Percentiles rank a stretch among this genome's conserved stretches.
Evolutionary conservation across 2,888 invertebrate genomes (phyloP).

Genomic region (Notodonta ziczac): DNA sequence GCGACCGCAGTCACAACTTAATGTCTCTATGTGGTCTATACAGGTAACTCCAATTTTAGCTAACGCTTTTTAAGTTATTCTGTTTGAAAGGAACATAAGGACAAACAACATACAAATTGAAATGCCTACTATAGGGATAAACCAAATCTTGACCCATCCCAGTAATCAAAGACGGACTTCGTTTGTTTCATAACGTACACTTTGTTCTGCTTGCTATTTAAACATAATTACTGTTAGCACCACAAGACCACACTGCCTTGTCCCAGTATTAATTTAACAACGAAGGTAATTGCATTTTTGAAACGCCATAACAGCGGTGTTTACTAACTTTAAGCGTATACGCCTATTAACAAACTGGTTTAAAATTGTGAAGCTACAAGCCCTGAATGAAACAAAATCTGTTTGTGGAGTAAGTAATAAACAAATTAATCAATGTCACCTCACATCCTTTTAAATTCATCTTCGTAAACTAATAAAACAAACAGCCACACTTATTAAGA

Average conservation of each 20-base stretch:
- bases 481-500: too few species aligned
- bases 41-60: slow-evolving; percentile 44
- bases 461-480: too few species aligned
- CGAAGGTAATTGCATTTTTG: slow-evolving; percentile 24
- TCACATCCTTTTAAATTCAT: too few species aligned
- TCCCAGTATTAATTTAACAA: slow-evolving; percentile 25
- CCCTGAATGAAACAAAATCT: too few species aligned
- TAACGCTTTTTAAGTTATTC: slow-evolving; percentile 20
- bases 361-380: too few species aligned
- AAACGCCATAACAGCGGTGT: slow-evolving; percentile 10
- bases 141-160: too few species aligned
- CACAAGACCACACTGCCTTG: slow-evolving; percentile 38
- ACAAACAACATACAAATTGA: too few species aligned
- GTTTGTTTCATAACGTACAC: background rate
- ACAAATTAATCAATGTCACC: too few species aligned
- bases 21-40: slow-evolving; percentile 60
- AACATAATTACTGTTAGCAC: background rate
- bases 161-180: background rate
- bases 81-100: background rate
- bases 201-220: too few species aligned
- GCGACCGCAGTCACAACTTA: slow-evolving; percentile 51
- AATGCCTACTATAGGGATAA: too few species aligned
- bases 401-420: too few species aligned
- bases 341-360: slow-evolving; percentile 9
- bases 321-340: slow-evolving; percentile 16